Percentiles rank a stretch among this genome's conserved stretches.
Evolutionary conservation across 2,113 vertebrate species (phyloP).

Genomic region (Aegotheles bennettii): DNA sequence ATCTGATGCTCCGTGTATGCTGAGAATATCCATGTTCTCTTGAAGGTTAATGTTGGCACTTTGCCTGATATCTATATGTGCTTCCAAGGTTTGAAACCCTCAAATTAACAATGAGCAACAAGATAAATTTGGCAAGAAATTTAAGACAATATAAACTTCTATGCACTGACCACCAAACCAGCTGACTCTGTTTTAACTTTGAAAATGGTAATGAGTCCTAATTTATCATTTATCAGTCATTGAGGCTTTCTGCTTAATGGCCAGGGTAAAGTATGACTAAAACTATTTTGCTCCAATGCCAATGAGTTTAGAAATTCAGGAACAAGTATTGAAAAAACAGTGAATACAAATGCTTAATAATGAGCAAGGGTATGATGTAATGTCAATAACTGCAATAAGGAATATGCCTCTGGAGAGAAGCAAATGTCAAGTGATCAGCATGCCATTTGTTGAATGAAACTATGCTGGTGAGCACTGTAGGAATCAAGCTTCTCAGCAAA

Average conservation of each 20-base stretch:
- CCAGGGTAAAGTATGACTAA: conserved; percentile 4
- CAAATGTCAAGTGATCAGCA: not conserved
- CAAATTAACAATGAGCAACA: not conserved
- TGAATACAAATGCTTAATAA: not conserved
- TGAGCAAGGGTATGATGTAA: not conserved
- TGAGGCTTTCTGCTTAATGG: not conserved
- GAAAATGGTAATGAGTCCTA: not conserved
- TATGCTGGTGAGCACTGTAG: not conserved
- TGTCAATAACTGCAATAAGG: not conserved
- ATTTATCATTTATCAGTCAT: not conserved
- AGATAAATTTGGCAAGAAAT: not conserved
- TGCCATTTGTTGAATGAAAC: not conserved
- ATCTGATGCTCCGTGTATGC: not conserved
- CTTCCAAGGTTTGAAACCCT: not conserved
- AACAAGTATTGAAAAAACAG: not conserved
- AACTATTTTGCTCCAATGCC: not conserved
- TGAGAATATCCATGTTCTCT: not conserved
- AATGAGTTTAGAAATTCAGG: not conserved
- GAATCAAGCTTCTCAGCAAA: not conserved
- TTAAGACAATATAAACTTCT: not conserved
- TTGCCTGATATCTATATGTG: not conserved
- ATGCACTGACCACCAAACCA: not conserved
- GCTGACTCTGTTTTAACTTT: not conserved
- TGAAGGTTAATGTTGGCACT: not conserved
- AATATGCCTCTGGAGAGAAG: not conserved